Percentiles rank a stretch among this genome's conserved stretches.
Evolutionary conservation across 1,140 invertebrate genomes (phyloP).

Genomic region (Drosophila quadrilineata): DNA sequence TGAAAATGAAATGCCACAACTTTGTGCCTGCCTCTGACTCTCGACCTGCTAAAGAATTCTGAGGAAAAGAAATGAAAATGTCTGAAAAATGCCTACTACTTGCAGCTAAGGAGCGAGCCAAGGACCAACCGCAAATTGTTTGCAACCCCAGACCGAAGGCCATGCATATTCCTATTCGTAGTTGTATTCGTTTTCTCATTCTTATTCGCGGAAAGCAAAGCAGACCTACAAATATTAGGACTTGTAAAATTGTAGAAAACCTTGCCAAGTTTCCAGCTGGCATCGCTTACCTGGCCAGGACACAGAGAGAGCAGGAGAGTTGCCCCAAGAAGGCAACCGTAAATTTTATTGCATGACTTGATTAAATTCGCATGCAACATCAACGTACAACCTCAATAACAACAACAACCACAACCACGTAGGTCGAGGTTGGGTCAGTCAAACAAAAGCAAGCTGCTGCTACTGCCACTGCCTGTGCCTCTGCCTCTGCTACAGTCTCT

Average conservation of each 20-base stretch:
- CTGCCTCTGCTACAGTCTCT: background rate
- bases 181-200: no score
- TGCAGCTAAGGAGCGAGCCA: slow-evolving; percentile 10
- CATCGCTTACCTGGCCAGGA: background rate
- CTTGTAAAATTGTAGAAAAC: slow-evolving; percentile 12
- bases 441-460: slow-evolving; percentile 54
- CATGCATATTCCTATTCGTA: no score
- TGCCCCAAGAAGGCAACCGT: slow-evolving; percentile 50
- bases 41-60: slow-evolving; percentile 32
- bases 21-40: background rate
- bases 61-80: slow-evolving; percentile 10
- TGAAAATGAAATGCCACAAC: slow-evolving; percentile 20
- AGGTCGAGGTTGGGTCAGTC: slow-evolving; percentile 27
- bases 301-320: background rate
- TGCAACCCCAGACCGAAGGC: slow-evolving; percentile 37
- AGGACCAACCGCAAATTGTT: slow-evolving; percentile 58
- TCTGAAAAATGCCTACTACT: slow-evolving; percentile 38
- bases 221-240: slow-evolving; percentile 31
- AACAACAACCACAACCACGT: slow-evolving; percentile 8
- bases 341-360: slow-evolving; percentile 81
- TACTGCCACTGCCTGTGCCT: slow-evolving; percentile 3
- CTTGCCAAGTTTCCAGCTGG: slow-evolving; percentile 11
- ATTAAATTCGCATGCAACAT: slow-evolving; percentile 79
- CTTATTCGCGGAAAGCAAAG: slow-evolving; percentile 37
- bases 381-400: slow-evolving; percentile 43